Evolutionary conservation across 1,140 invertebrate genomes (phyloP), one percentile per base, ranked within the genome.

Genomic region (Drosophila littoralis): DNA sequence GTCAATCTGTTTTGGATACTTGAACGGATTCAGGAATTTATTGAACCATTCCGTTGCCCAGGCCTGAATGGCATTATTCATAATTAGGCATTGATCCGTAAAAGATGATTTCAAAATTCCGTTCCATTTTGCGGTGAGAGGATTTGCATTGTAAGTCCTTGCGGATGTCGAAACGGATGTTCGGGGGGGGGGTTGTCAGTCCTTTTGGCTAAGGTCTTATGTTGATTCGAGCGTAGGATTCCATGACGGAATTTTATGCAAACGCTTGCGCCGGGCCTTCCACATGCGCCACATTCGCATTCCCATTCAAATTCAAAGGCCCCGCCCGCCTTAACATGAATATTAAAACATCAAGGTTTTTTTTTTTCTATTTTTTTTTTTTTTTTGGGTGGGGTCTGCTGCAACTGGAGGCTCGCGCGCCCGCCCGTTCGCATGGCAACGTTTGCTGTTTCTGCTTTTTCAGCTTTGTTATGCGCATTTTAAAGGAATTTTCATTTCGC

Each of bases 11-110:
- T 8, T 52, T 28, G 40, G 45, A 40, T 57, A 45, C 36, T 57
- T 67, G 38, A 73, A 68, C 15, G 55, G 67, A 76, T 67, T 76
- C 72, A 48, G 35, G 12, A 60, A 42, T 45, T 51, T 35, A 69
- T 59, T 43, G 46, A 38, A 50, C 52, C 51, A 28, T 58, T 22
- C 15, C 17, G 5, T 6, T 7, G 51, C 5, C 60, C 60, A 63
- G 40, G 48, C 58, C 66, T 89, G 84, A 89, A 81, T 75, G 85
- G 84, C 84, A 84, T 89, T 89, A 89, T 84, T 90, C 70, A 75
- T 89, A 89, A 89, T 89, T 84, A 84, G 78, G 67, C 89, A 91
- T 79, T 91, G 89, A 91, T 80, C 89, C 84, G 84, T 76, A 43
- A 91, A 91, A 91, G 89, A 91, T 91, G 89, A 91, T 91, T 91